Evolutionary conservation across 2,113 vertebrate species (phyloP).

Genomic region (Ammodramus savannarum): DNA sequence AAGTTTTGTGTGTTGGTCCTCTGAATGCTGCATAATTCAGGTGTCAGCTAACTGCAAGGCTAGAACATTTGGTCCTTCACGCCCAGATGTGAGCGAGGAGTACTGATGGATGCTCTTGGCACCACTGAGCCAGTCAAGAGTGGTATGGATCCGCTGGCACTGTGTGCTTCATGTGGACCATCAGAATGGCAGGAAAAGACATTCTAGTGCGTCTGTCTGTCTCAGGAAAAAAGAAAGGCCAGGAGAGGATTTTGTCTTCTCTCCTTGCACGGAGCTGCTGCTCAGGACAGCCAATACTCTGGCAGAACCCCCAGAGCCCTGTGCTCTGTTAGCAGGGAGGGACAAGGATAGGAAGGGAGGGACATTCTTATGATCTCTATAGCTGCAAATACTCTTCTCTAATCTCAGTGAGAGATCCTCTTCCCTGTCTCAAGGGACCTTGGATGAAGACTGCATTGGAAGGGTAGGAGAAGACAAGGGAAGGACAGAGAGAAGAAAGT

Average conservation of each 20-base stretch:
- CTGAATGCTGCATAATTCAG: neutral
- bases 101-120: neutral
- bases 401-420: neutral
- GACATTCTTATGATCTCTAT: neutral
- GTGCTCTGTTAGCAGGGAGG: neutral
- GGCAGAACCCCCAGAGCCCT: neutral
- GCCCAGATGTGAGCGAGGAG: neutral
- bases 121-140: neutral
- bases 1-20: neutral
- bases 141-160: neutral
- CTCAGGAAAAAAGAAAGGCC: neutral
- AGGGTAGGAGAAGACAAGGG: neutral
- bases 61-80: neutral
- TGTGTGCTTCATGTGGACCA: neutral
- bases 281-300: neutral
- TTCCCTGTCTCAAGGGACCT: neutral
- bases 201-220: neutral
- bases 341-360: neutral
- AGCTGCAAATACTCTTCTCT: neutral
- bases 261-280: neutral
- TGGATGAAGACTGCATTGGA: neutral
- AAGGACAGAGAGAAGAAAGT: neutral
- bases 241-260: neutral
- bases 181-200: neutral
- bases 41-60: neutral